A percentile compares a stretch with the other conserved stretches of the same genome.
Conservation (phyloP, 2,888 invertebrate species). For the Timema cristinae region DNA sequence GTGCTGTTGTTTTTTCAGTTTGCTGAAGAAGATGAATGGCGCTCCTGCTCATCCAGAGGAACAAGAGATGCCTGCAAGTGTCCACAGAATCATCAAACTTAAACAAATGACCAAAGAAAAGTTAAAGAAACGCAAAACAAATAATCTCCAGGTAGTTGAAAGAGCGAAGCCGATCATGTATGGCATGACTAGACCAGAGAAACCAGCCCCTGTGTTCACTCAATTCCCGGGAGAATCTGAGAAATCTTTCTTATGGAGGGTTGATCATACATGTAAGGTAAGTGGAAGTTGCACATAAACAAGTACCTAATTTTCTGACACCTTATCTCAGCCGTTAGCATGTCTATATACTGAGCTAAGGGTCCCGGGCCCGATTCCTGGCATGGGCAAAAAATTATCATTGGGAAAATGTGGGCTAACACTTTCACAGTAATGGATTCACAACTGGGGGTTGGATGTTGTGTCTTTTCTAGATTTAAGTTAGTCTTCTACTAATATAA, state of each 20-base stretch:
- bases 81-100: conserved; percentile 42
- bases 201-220: conserved; percentile 53
- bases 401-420: no score
- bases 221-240: conserved; percentile 60
- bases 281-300: no score
- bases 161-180: conserved; percentile 34
- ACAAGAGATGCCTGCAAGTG: conserved; percentile 69
- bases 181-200: conserved; percentile 43
- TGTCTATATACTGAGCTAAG: no score
- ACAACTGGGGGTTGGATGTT: no score
- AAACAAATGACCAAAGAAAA: conserved; percentile 22
- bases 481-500: no score
- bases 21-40: conserved; percentile 69
- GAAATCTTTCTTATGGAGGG: conserved; percentile 59
- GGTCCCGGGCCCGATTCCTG: no score
- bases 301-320: no score
- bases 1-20: conserved; percentile 48
- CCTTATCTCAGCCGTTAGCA: no score
- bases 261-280: conserved; percentile 59
- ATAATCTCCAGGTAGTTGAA: conserved; percentile 29
- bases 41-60: conserved; percentile 67
- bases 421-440: no score
- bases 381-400: no score
- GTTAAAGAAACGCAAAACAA: conserved; percentile 30
- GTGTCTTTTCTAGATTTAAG: no score